These are phyloP conservation scores for Zapornia atra DNA, from an alignment of 2,113 vertebrate species.

Conservation along the genomic window DNA sequence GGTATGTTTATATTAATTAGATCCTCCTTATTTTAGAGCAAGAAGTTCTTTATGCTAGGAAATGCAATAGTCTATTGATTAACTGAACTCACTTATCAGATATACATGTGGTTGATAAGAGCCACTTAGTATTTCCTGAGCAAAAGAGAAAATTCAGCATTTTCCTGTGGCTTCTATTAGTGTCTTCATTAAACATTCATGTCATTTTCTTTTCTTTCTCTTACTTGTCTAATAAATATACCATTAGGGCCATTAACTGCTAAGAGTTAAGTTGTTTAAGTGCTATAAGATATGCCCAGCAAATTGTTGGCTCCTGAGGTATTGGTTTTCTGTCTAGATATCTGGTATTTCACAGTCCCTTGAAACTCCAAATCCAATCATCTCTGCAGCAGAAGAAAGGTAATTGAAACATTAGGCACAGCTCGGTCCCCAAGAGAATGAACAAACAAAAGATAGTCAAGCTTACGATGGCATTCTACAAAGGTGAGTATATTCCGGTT, in stretches of 20 bases:
- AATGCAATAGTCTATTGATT: constrained; percentile 37
- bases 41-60: not conserved
- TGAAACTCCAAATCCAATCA: constrained; percentile 52
- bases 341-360: not conserved
- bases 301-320: constrained; percentile 21
- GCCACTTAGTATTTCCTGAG: constrained; percentile 19
- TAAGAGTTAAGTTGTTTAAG: constrained; percentile 53
- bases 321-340: constrained; percentile 60
- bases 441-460: not conserved
- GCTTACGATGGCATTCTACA: not conserved
- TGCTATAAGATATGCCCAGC: constrained; percentile 11
- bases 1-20: not conserved
- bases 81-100: constrained; percentile 11
- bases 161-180: constrained; percentile 21
- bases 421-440: not conserved
- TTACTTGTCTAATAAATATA: constrained; percentile 59
- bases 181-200: constrained; percentile 64
- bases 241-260: constrained; percentile 41
- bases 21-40: not conserved
- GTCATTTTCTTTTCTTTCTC: constrained; percentile 19
- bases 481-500: not conserved
- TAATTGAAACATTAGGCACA: constrained; percentile 43
- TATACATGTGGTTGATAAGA: not conserved
- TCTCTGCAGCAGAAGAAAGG: constrained; percentile 12
- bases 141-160: constrained; percentile 17